Base-by-base conservation (phyloP, 1,140 invertebrate species). In the Bombus terrestris region DNA sequence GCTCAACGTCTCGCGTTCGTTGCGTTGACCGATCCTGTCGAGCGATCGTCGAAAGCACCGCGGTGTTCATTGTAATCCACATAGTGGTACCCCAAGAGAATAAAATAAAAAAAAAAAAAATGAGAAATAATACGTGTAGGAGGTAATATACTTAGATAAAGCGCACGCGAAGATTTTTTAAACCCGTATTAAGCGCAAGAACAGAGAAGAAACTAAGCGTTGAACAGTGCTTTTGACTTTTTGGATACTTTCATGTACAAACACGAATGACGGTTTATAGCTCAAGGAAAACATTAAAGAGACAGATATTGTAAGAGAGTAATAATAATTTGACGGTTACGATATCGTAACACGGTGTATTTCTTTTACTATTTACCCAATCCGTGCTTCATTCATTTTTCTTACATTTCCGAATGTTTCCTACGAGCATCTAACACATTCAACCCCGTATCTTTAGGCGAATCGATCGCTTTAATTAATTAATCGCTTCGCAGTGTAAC, bases 241-340 rank as follows among this genome's bases (percentile, higher is more conserved):
- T 90, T 90, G 35, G 89, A 90, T 90, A 90, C 83, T 90, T 90
- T 90, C 83, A 90, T 90, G 89, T 90, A 90, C 89, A 90, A 90
- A 90, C 86, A 84, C 86, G 77, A 81, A 90, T 75, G 88, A 85
- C 59, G 86, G 68, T 90, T 90, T 90, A 88, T 90, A 90, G 89
- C 83, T 88, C 86, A 86, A 90, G 72, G 72, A 88, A 72, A 88
- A 90, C 81, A 89, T 89, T 89, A 90, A 87, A 90, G 81, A 90
- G 88, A 90, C 86, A 89, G 89, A 90, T 88, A 91, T 85, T 91
- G 90, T 91, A 91, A 86, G 87, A 90, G 84, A 91, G 89, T 91
- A 91, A 91, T 91, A 91, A 90, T 91, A 91, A 91, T 91, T 91
- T 89, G 80, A 87, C 90, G 87, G 83, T 90, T 90, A 85, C 90